Conservation (phyloP, 2,888 invertebrate species). For the Nemurella pictetii region DNA sequence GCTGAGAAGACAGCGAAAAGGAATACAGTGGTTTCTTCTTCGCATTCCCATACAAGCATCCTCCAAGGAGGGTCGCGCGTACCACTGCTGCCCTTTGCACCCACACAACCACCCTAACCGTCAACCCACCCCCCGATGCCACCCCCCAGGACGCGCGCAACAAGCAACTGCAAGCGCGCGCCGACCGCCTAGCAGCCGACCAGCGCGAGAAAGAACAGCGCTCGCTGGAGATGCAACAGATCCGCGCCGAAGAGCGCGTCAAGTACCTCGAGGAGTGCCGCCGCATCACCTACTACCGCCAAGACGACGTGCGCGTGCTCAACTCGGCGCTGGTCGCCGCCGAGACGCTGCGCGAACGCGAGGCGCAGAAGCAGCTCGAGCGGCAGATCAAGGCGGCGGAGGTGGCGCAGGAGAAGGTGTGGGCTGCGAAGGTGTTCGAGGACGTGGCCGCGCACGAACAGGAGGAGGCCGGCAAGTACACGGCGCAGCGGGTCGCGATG, state of each 20-base stretch:
- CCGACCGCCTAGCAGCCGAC: neutral
- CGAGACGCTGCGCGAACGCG: constrained; percentile 1
- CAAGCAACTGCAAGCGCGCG: neutral
- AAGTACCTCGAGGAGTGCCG: neutral
- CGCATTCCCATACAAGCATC: too few relatives aligned
- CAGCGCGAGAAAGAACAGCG: neutral
- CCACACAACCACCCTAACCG: too few relatives aligned
- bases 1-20: too few relatives aligned
- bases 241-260: neutral
- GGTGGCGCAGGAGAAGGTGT: neutral
- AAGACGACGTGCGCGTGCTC: neutral
- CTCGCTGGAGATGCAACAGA: neutral
- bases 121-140: neutral
- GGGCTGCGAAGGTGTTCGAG: neutral
- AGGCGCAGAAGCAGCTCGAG: neutral
- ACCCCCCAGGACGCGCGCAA: neutral
- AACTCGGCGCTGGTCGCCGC: constrained; percentile 3
- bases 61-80: too few relatives aligned
- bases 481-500: neutral
- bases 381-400: neutral
- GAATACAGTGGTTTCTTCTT: too few relatives aligned
- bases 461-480: neutral
- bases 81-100: too few relatives aligned
- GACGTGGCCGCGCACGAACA: neutral
- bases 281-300: neutral